A percentile compares a stretch with the other conserved stretches of the same genome.
Evolutionary conservation across 2,888 invertebrate species (phyloP).

Genomic region (Uloborus plumipes): DNA sequence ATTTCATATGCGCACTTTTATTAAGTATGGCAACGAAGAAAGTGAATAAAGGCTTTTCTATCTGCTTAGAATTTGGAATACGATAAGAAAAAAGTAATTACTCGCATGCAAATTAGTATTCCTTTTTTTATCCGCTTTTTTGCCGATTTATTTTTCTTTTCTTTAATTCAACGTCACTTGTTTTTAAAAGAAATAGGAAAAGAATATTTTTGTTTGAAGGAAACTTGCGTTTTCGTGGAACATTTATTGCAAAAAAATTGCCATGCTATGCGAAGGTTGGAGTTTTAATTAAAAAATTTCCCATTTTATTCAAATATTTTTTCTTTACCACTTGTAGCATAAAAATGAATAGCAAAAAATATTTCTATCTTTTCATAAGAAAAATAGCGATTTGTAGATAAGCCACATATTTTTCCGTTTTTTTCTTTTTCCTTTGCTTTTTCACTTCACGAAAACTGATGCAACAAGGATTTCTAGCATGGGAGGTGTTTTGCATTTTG

Average conservation of each 20-base stretch:
- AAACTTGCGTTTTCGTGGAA: too few relatives aligned
- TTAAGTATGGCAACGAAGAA: slow-evolving; percentile 10
- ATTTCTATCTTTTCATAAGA: slow-evolving; percentile 3
- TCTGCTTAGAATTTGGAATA: slow-evolving; percentile 12
- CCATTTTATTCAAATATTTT: slow-evolving; percentile 11
- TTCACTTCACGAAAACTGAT: too few relatives aligned
- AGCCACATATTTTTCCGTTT: too few relatives aligned
- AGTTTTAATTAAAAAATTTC: slow-evolving; percentile 57
- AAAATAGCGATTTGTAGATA: slow-evolving; percentile 18
- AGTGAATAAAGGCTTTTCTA: slow-evolving; percentile 13
- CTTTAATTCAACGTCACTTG: slow-evolving; percentile 36
- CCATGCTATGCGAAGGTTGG: slow-evolving; percentile 6
- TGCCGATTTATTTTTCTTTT: slow-evolving; percentile 28
- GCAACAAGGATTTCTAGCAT: too few relatives aligned
- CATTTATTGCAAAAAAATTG: slow-evolving; percentile 2
- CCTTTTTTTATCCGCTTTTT: slow-evolving; percentile 9
- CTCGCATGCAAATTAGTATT: slow-evolving; percentile 56
- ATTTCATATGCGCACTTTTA: slow-evolving; percentile 58
- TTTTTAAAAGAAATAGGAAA: slow-evolving; percentile 40
- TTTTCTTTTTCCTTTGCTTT: too few relatives aligned
- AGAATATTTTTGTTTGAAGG: slow-evolving; percentile 22
- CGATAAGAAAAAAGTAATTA: slow-evolving; percentile 56
- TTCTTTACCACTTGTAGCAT: slow-evolving; percentile 22
- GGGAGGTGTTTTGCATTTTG: too few relatives aligned
- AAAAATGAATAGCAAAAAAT: neutral